Percentiles rank a stretch among this genome's conserved stretches.
Conservation (phyloP, 2,888 invertebrate genomes). For the Perithous albicinctus region DNA sequence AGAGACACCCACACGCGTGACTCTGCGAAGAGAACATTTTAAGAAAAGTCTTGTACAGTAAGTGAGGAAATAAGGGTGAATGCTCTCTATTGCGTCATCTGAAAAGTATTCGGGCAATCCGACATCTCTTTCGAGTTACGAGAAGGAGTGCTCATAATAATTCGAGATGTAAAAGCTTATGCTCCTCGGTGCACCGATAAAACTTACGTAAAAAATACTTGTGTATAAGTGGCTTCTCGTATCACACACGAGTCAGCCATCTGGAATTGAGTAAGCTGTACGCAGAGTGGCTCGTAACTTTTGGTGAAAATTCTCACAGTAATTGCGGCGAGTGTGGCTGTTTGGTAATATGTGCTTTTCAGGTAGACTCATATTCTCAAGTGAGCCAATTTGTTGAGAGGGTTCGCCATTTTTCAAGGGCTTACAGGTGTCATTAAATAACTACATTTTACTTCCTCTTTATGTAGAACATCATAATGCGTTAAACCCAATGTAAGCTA, state of each 20-base stretch:
- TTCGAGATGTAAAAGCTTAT: constrained; percentile 12
- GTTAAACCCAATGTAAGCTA: too few species aligned
- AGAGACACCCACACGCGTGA: too few species aligned
- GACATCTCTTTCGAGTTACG: constrained; percentile 8
- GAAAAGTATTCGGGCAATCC: not conserved
- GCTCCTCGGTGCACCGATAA: constrained; percentile 25
- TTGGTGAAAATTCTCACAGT: constrained; percentile 50
- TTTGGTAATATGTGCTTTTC: constrained; percentile 50
- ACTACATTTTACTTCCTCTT: constrained; percentile 59
- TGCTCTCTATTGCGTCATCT: not conserved
- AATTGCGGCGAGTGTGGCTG: constrained; percentile 55
- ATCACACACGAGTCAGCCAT: constrained; percentile 20
- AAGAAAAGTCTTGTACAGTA: not conserved
- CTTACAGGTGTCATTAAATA: constrained; percentile 25
- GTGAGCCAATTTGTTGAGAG: not conserved
- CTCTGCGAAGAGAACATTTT: not conserved
- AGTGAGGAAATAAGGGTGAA: constrained; percentile 17
- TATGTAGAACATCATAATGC: constrained; percentile 25
- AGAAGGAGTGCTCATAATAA: constrained; percentile 9
- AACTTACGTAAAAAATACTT: constrained; percentile 47
- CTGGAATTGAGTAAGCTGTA: constrained; percentile 28
- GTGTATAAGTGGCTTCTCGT: not conserved
- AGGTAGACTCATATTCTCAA: not conserved
- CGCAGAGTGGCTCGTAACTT: constrained; percentile 48
- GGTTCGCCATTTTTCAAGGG: not conserved